Conservation (phyloP, 1,140 invertebrate species). For the Belonocnema kinseyi region DNA sequence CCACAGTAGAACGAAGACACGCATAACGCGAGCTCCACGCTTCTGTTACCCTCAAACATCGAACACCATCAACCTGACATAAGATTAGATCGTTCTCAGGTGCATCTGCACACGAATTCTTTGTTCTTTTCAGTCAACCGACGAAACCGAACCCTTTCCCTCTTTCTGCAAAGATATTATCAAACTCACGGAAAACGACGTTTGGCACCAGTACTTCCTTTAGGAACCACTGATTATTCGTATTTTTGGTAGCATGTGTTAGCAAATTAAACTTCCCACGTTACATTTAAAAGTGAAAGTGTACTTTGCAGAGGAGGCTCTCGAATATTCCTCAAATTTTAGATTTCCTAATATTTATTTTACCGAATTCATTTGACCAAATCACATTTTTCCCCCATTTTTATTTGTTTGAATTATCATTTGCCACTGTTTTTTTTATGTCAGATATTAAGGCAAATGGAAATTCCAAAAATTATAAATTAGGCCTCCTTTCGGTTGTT, state of each 20-base stretch:
- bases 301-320: too few relatives aligned
- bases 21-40: conserved; percentile 40
- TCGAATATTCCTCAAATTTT: too few relatives aligned
- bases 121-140: conserved; percentile 14
- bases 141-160: conserved; percentile 13
- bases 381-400: too few relatives aligned
- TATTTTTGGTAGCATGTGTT: not conserved
- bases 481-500: too few relatives aligned
- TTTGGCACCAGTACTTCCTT: conserved; percentile 13
- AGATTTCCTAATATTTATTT: too few relatives aligned
- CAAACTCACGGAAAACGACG: not conserved
- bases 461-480: not conserved
- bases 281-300: too few relatives aligned
- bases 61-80: conserved; percentile 28
- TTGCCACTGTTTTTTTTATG: too few relatives aligned
- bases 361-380: too few relatives aligned
- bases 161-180: conserved; percentile 21
- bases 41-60: conserved; percentile 17
- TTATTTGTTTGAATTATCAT: too few relatives aligned
- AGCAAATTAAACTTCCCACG: too few relatives aligned
- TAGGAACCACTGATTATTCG: not conserved
- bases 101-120: conserved; percentile 17
- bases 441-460: not conserved
- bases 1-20: conserved; percentile 31
- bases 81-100: conserved; percentile 27